Evolutionary conservation across 2,113 vertebrate species (phyloP).

Genomic region (Hydropotes inermis): DNA sequence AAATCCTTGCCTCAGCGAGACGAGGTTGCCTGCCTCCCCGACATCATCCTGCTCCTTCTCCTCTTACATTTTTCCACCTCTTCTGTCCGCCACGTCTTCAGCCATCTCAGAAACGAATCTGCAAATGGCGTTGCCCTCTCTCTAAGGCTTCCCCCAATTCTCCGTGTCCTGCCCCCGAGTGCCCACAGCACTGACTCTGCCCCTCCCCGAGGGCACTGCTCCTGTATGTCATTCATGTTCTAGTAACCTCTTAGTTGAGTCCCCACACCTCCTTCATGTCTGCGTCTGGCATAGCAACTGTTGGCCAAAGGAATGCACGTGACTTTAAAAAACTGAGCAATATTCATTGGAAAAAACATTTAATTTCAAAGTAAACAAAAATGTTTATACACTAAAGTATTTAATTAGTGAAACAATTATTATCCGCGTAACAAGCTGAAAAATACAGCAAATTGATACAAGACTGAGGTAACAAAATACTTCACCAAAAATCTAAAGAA

Average conservation of each 20-base stretch:
- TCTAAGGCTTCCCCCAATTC: not conserved
- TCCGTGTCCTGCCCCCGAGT: not conserved
- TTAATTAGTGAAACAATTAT: constrained; percentile 85
- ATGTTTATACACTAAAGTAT: constrained; percentile 81
- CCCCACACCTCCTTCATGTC: not conserved
- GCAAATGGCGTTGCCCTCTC: not conserved
- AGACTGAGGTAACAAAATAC: constrained; percentile 89
- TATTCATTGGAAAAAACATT: constrained; percentile 77
- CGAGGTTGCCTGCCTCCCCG: not conserved
- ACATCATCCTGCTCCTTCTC: not conserved
- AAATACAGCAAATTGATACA: constrained; percentile 86
- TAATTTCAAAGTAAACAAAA: constrained; percentile 80
- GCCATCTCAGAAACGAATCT: not conserved
- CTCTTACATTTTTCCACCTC: not conserved
- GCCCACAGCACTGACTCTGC: not conserved
- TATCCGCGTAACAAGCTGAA: constrained; percentile 86
- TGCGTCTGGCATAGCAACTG: not conserved
- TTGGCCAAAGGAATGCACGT: not conserved
- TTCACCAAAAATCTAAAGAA: constrained; percentile 83
- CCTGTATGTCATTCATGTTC: not conserved
- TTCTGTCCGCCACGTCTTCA: not conserved
- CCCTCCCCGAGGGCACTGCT: not conserved
- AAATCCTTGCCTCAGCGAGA: not conserved
- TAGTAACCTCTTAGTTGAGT: not conserved
- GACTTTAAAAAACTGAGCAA: constrained; percentile 57